Evolutionary conservation across 2,113 vertebrate species (phyloP).

Genomic region (Microtus ochrogaster): DNA sequence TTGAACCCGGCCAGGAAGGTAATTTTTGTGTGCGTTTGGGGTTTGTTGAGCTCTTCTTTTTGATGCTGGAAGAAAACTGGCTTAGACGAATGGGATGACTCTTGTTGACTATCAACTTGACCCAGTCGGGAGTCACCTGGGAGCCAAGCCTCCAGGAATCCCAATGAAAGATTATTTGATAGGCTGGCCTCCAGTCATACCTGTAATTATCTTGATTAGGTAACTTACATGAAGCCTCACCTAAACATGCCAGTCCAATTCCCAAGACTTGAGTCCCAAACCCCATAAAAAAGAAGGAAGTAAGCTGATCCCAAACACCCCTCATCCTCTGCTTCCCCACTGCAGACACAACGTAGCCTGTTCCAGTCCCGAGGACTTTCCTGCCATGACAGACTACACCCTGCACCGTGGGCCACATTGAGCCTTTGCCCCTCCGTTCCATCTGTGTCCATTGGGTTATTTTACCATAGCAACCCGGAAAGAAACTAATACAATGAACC

Average conservation of each 20-base stretch:
- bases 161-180: neutral
- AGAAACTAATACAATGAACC: neutral
- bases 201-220: neutral
- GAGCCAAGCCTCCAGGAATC: neutral
- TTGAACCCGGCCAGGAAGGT: neutral
- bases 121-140: neutral
- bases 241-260: neutral
- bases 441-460: neutral
- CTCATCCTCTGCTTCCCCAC: neutral
- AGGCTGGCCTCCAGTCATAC: neutral
- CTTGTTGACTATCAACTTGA: neutral
- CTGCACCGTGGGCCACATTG: neutral
- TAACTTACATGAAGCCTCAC: neutral
- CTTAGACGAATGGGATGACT: neutral
- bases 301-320: neutral
- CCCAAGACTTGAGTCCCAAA: neutral
- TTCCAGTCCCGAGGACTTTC: neutral
- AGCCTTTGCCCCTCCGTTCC: neutral
- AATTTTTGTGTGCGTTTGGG: neutral
- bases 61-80: neutral
- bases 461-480: neutral
- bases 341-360: neutral
- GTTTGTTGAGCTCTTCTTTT: neutral
- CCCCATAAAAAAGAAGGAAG: neutral
- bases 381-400: neutral